Base-by-base conservation (phyloP, 92 coral and sea anemone genomes). In the Pocillopora meandrina region DNA sequence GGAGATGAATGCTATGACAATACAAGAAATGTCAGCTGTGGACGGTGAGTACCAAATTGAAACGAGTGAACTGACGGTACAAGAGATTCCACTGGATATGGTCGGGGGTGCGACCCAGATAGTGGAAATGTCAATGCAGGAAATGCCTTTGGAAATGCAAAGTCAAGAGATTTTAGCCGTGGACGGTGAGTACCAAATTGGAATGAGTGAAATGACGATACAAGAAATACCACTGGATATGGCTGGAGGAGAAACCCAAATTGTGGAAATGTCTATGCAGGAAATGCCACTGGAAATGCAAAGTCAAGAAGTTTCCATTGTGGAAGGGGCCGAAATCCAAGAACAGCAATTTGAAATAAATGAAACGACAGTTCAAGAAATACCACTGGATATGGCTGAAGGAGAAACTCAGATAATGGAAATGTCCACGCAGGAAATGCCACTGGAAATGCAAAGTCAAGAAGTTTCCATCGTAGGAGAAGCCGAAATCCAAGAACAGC, bases 311-410 rank as follows among this genome's bases (percentile, higher is more conserved):
- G 10, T 20, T 16, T 12, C 16, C 26, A 7, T 18, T 72, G 72
- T 62, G 1, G 70, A 61, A 60, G 26, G 34, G 2, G 67, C 1
- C 47, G 35, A 3, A 5, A 52, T 59, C 1, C 34, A 47, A 13
- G 72, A 5, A 31, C 26, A 56, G 31, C 26, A 42, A 49, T 12
- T 14, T 33, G 10, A 49, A 10, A 76, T 47, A 47, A 26, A 18
- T 7, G 78, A 85, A 60, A 71, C 20, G 65, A 11, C 68, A 18
- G 57, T 76, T 18, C 66, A 47, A 63, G 88, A 88, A 77, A 89
- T 79, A 77, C 80, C 84, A n/a, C 82, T 84, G 13, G 89, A 89
- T 49, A 88, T 77, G 76, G 61, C 21, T 11, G 87, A 63, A 18
- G 49, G 71, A 42, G 87, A 47, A 71, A 64, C 42, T 14, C 60